Evolutionary conservation across 1,140 invertebrate genomes (phyloP).

Genomic region (Drosophila pandora): DNA sequence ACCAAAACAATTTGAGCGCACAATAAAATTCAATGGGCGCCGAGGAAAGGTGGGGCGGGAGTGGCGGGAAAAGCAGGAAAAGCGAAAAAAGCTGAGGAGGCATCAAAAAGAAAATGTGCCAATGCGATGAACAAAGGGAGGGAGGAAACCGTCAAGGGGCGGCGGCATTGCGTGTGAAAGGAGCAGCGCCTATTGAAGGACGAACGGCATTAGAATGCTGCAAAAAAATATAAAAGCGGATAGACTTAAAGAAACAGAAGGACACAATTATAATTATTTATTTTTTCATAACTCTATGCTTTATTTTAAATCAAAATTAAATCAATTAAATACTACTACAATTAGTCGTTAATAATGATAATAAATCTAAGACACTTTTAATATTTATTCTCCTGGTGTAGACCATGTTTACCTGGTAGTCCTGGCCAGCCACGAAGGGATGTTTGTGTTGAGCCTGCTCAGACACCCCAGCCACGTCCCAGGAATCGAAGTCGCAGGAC

Average conservation of each 20-base stretch:
- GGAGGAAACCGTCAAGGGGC: slow-evolving; percentile 15
- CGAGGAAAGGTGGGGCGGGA: slow-evolving; percentile 31
- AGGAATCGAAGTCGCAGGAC: slow-evolving; percentile 42
- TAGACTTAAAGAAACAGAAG: slow-evolving; percentile 8
- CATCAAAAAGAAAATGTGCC: slow-evolving; percentile 71
- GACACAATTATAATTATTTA: background rate
- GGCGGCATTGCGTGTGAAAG: slow-evolving; percentile 71
- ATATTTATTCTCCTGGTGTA: slow-evolving; percentile 28
- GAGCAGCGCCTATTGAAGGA: slow-evolving; percentile 76
- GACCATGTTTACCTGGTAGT: slow-evolving; percentile 59
- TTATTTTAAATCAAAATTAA: background rate
- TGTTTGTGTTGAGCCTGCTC: slow-evolving; percentile 45
- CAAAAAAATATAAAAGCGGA: slow-evolving; percentile 47
- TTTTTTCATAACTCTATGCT: background rate
- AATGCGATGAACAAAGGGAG: slow-evolving; percentile 31
- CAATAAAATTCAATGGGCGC: slow-evolving; percentile 77
- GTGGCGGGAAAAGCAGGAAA: slow-evolving; percentile 2
- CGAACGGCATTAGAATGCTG: slow-evolving; percentile 71
- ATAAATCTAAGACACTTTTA: background rate
- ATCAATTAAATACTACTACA: too few relatives aligned
- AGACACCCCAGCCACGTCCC: background rate
- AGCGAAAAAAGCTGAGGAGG: slow-evolving; percentile 45
- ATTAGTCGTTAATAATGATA: too few relatives aligned
- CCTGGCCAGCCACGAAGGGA: slow-evolving; percentile 41
- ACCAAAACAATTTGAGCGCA: slow-evolving; percentile 80